These are phyloP conservation scores for Bungarus multicinctus DNA, from an alignment of 2,113 vertebrate species.

Conservation along the genomic window DNA sequence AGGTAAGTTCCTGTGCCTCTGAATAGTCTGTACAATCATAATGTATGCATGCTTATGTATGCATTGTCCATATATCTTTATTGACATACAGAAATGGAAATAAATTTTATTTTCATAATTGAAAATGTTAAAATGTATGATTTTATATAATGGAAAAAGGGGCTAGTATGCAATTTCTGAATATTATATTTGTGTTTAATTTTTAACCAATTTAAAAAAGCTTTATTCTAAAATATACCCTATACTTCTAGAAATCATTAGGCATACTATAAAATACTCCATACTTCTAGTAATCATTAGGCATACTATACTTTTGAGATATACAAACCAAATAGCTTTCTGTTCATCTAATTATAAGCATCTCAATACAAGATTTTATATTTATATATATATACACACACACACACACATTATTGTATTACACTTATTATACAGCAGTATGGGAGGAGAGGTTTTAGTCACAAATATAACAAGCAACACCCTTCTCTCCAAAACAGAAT, in stretches of 20 bases:
- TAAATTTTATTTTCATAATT: background rate
- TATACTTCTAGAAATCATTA: conserved; percentile 17
- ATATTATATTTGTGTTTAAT: background rate
- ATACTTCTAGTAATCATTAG: background rate
- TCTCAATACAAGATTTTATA: conserved; percentile 45
- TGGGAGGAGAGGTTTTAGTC: background rate
- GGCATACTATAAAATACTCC: conserved; percentile 16
- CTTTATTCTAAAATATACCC: conserved; percentile 21
- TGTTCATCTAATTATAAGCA: conserved; percentile 2
- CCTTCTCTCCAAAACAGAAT: conserved; percentile 47
- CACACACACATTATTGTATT: background rate
- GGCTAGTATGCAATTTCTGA: background rate
- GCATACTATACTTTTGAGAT: background rate
- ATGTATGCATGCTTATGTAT: background rate
- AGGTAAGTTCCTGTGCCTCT: background rate
- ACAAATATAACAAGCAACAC: background rate
- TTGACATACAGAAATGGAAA: background rate
- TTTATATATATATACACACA: background rate
- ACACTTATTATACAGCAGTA: conserved; percentile 15
- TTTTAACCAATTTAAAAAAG: background rate
- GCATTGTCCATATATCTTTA: background rate
- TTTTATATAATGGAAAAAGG: background rate
- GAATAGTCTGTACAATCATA: background rate
- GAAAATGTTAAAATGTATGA: background rate
- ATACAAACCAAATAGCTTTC: conserved; percentile 27